These are phyloP conservation scores for Pristionchus fissidentatus DNA, from an alignment of 2,888 invertebrate species.

Conservation along the genomic window DNA sequence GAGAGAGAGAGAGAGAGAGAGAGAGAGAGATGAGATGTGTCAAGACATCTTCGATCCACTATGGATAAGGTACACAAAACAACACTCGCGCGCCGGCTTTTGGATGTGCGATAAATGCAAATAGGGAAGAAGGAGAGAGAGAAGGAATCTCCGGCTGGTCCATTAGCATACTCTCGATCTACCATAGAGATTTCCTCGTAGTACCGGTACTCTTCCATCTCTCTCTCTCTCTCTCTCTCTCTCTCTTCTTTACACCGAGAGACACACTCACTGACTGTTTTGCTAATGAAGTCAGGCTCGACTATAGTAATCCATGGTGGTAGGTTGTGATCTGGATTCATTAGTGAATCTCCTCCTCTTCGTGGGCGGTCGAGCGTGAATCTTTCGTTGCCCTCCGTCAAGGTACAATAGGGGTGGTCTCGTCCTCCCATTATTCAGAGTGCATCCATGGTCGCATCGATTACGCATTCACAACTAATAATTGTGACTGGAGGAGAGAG, in stretches of 20 bases:
- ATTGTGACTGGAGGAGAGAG: constrained; percentile 33
- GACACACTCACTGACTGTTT: constrained; percentile 41
- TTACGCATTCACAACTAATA: constrained; percentile 27
- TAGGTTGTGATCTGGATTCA: too few relatives aligned
- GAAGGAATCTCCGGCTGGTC: constrained; percentile 40
- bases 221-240: background rate
- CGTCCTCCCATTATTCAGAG: constrained; percentile 33
- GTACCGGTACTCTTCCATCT: constrained; percentile 18
- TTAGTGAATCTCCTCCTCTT: constrained; percentile 26
- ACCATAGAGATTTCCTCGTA: background rate
- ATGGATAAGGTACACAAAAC: background rate
- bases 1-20: too few relatives aligned
- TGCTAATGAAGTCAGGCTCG: constrained; percentile 39
- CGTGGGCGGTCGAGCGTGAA: constrained; percentile 37
- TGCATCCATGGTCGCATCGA: constrained; percentile 39
- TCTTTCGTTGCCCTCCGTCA: background rate
- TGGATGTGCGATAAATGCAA: constrained; percentile 35
- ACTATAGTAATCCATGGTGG: constrained; percentile 42
- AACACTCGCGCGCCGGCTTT: constrained; percentile 1
- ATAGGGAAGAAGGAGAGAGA: too few relatives aligned
- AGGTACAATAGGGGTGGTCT: constrained; percentile 30
- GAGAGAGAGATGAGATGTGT: too few relatives aligned
- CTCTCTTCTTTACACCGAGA: too few relatives aligned
- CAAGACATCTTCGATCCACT: background rate
- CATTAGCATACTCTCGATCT: constrained; percentile 40